A percentile compares a stretch with the other conserved stretches of the same genome.
phyloP scores from a whole-genome alignment of 2,888 invertebrate genomes.

The Calephelis perditalis region DNA sequence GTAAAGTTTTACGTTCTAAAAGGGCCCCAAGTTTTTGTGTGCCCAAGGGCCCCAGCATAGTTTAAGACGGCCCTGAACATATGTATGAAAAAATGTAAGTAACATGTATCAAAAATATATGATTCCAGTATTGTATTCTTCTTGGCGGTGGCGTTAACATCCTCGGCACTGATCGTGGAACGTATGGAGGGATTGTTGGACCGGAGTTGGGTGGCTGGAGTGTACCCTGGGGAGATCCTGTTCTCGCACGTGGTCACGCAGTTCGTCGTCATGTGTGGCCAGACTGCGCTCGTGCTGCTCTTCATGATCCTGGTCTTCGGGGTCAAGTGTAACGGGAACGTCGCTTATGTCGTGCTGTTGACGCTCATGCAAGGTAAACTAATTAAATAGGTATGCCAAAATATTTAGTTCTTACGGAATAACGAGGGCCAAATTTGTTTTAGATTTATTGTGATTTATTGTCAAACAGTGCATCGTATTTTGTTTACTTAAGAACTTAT shows the following conservation, averaged over 20 bases:
- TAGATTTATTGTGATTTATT: too few species aligned
- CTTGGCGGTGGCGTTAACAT: constrained; percentile 95
- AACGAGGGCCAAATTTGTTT: too few species aligned
- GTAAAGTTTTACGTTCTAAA: too few species aligned
- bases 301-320: constrained; percentile 95
- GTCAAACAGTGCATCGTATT: too few species aligned
- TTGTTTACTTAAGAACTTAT: too few species aligned
- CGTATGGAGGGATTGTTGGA: constrained; percentile 94
- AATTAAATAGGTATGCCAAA: too few species aligned
- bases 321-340: constrained; percentile 93
- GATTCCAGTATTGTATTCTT: constrained; percentile 93
- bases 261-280: constrained; percentile 96
- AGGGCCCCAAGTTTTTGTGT: too few species aligned
- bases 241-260: constrained; percentile 96
- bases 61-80: too few species aligned
- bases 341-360: constrained; percentile 89
- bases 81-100: background rate
- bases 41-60: too few species aligned
- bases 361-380: constrained; percentile 88
- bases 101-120: background rate
- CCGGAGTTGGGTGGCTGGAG: constrained; percentile 96
- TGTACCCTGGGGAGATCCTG: constrained; percentile 93
- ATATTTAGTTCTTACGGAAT: too few species aligned
- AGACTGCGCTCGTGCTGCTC: constrained; percentile 92
- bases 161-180: constrained; percentile 93